Percentiles rank a stretch among this genome's conserved stretches.
phyloP scores from a whole-genome alignment of 2,888 invertebrate species.

The Netelia virgata region DNA sequence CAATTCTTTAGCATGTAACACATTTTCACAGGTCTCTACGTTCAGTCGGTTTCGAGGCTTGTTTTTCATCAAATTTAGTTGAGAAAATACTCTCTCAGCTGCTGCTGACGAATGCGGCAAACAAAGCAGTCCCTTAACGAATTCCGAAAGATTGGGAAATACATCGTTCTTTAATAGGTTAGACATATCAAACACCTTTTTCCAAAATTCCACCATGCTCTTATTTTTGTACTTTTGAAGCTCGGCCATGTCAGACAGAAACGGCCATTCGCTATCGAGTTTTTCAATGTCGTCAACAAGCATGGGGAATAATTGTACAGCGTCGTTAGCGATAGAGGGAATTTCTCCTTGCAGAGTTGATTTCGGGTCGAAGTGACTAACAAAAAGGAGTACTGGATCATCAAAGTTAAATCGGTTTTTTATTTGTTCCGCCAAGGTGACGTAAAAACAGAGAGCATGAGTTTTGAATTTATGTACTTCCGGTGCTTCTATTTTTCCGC shows the following conservation, averaged over 20 bases:
- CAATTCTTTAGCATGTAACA: too few relatives aligned
- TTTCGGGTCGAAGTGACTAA: constrained; percentile 39
- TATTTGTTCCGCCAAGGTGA: constrained; percentile 27
- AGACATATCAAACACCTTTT: too few relatives aligned
- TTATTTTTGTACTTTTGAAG: too few relatives aligned
- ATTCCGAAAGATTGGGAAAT: neutral
- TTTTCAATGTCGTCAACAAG: constrained; percentile 27
- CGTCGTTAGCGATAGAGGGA: neutral
- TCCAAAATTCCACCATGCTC: too few relatives aligned
- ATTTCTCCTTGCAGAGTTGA: neutral
- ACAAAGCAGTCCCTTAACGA: constrained; percentile 43
- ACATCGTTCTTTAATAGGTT: too few relatives aligned
- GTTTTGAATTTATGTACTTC: constrained; percentile 46
- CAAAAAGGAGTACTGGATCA: constrained; percentile 9
- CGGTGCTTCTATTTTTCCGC: constrained; percentile 29
- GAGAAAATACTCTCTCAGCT: constrained; percentile 54
- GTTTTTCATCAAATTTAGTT: constrained; percentile 25
- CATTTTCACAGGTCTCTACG: too few relatives aligned
- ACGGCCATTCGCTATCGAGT: neutral
- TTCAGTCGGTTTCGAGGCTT: too few relatives aligned
- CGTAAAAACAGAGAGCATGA: constrained; percentile 40
- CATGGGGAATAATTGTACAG: constrained; percentile 17
- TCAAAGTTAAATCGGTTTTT: constrained; percentile 50
- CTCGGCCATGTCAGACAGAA: too few relatives aligned
- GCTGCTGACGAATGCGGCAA: constrained; percentile 60